Base-by-base conservation (phyloP, 2,888 invertebrate genomes). In the Caradrina clavipalpis region DNA sequence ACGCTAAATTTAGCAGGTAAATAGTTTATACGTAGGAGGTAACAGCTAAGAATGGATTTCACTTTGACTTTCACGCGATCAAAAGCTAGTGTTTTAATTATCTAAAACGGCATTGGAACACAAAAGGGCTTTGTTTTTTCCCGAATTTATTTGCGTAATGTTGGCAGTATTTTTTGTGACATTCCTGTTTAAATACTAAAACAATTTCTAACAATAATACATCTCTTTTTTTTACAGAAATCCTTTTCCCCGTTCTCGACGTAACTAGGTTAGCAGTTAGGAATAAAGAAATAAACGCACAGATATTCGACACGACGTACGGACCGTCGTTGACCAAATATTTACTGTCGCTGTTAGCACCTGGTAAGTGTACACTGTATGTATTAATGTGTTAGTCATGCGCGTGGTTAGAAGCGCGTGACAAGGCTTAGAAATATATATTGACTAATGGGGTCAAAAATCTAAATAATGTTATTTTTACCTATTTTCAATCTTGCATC, bases 201-300 rank as follows among this genome's bases (percentile, higher is more conserved):
- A 35, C 8, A 35, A 35, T 11, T 39, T 39, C 11, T 39, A 39
- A 39, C 35, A 35, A 35, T 35, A 0, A 35, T 35, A 11, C 4
- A 8, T 39, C 39, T 13, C 4, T 49, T 73, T 80, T 66, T 2
- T 70, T 96, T 94, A 66, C 92, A 96, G 98, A 98, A 88, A 96
- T 97, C 77, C 96, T 99, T 1, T 99, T 99, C 89, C 99, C 99
- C 0, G 98, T 98, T 7, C 93, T 99, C 81, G 99, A 99, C 89
- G 95, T 99, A 7, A 96, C 98, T 17, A 97, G 99, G 79, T 94
- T 99, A 87, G 98, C 98, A 0, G 97, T 99, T 50, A 97, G 98
- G 56, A 97, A 97, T 78, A 96, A 97, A 85, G 94, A 96, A 5
- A 96, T 98, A 8, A 96, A 96, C 64, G 90, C 82, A 1, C 91